Conservation (phyloP, 2,888 invertebrate species). For the Linnaemya vulpina region DNA sequence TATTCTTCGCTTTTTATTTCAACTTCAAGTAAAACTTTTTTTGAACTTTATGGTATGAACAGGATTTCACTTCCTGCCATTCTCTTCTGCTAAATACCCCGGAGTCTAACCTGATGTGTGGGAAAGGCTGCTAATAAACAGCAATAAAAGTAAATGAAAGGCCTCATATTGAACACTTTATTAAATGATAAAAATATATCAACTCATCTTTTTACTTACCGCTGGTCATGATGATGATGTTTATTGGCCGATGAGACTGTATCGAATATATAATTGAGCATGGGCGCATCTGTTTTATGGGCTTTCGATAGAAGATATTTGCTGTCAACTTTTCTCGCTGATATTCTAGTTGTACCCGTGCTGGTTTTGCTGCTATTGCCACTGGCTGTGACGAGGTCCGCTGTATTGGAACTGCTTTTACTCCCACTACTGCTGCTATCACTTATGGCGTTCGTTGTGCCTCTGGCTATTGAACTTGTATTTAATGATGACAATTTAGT, state of each 20-base stretch:
- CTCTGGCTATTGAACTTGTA: conserved; percentile 60
- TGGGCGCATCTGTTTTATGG: conserved; percentile 87
- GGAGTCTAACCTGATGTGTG: too few relatives aligned
- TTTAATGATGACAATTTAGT: conserved; percentile 51
- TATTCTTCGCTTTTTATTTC: too few relatives aligned
- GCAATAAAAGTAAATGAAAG: too few relatives aligned
- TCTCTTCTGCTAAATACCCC: too few relatives aligned
- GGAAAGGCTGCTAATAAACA: too few relatives aligned
- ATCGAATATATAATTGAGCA: conserved; percentile 90
- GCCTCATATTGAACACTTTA: neutral
- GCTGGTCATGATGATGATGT: conserved; percentile 87
- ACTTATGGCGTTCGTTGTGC: conserved; percentile 34
- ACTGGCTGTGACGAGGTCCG: conserved; percentile 38
- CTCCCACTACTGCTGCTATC: conserved; percentile 51
- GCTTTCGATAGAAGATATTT: conserved; percentile 83
- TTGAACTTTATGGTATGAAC: too few relatives aligned
- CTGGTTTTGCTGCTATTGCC: conserved; percentile 48
- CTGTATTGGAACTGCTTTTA: conserved; percentile 39
- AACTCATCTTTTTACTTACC: conserved; percentile 82
- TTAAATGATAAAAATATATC: neutral
- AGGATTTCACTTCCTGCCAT: too few relatives aligned
- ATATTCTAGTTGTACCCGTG: conserved; percentile 72
- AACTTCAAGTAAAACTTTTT: too few relatives aligned
- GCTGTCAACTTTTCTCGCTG: conserved; percentile 77
- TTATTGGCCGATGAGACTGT: conserved; percentile 88